Evolutionary conservation across 2,888 invertebrate genomes (phyloP), one percentile per base, ranked within the genome.

Genomic region (Synergus japonicus): DNA sequence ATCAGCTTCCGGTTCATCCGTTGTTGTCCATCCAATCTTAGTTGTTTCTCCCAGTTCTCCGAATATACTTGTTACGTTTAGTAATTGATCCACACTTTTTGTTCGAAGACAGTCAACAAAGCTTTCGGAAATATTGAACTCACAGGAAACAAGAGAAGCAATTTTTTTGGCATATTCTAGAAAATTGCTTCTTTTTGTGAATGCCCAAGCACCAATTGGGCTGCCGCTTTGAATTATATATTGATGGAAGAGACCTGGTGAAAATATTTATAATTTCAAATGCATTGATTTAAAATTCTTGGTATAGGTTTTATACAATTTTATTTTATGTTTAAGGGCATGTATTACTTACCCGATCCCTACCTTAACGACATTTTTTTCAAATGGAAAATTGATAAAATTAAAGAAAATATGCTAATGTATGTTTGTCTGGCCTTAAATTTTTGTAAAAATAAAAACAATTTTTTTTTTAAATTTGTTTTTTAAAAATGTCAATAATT

Each of bases 1-100:
- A 4, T 84, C 78, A 1, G 76, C 15, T 13, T 83, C 58, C 4
- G 82, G 85, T 54, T 87, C 87, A 41, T 46, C 49, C 3, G 69
- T 69, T n/a, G 69, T 46, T 22, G 9, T 46, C 69, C 69, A 69
- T 37, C 64, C 29, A 64, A 64, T 37, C 80, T 78, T 2, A 5
- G 12, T 15, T 37, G 15, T 37, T 64, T 41, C 37, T 15, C 64
- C 37, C 9, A 64, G 37, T 41, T 64, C 41, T 8, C 37, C 64
- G 13, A 64, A 37, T 15, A 15, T 64, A 15, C 8, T 64, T 15
- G 13, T 64, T 15, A 29, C 4, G 13, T 64, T 64, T 7, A 64
- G 41, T 13, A 64, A 64, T 13, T 15, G 8, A 3, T 64, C 13
- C n/a, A 64, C 64, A 64, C 37, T 37, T 37, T 64, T 64, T 64